Conservation (phyloP, 2,888 invertebrate genomes). For the Cylindroiulus punctatus region DNA sequence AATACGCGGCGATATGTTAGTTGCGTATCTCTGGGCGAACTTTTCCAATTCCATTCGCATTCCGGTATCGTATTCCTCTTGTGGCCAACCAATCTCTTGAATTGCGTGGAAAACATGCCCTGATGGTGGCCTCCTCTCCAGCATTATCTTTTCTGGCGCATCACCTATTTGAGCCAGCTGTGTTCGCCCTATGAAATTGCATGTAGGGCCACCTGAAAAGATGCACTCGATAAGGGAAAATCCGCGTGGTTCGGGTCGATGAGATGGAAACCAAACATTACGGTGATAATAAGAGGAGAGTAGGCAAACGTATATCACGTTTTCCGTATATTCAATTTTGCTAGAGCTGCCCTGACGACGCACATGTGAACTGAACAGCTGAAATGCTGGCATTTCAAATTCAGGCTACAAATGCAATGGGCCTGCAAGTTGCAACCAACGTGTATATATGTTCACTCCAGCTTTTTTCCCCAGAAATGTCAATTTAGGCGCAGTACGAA, state of each 20-base stretch:
- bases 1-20: background rate
- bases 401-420: background rate
- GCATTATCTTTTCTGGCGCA: conserved; percentile 30
- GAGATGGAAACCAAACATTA: conserved; percentile 38
- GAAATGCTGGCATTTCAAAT: conserved; percentile 16
- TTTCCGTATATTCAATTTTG: conserved; percentile 34
- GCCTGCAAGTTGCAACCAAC: background rate
- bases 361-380: conserved; percentile 42
- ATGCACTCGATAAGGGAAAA: background rate
- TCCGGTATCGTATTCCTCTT: conserved; percentile 1
- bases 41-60: conserved; percentile 8
- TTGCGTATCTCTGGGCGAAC: background rate
- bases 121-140: background rate
- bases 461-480: background rate
- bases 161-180: conserved; percentile 42
- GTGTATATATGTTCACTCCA: background rate
- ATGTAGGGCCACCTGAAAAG: background rate
- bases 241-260: background rate
- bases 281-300: conserved; percentile 6
- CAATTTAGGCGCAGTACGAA: background rate
- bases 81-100: conserved; percentile 17
- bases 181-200: conserved; percentile 1
- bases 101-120: conserved; percentile 21
- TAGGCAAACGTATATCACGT: conserved; percentile 12
- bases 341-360: conserved; percentile 11